phyloP scores from a whole-genome alignment of 1,140 invertebrate species.

The Drosophila sucinea region DNA sequence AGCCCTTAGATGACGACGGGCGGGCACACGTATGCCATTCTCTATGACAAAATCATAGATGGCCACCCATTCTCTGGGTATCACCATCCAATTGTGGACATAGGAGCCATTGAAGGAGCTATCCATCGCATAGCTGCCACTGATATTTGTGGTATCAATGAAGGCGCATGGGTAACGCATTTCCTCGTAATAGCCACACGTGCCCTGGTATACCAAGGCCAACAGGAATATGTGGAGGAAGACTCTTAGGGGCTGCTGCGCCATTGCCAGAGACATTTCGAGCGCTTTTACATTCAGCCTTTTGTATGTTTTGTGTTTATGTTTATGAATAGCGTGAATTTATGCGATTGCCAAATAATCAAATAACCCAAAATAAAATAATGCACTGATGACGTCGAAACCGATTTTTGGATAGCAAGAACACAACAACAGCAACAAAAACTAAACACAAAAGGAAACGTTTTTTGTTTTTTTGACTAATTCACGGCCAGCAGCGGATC shows the following conservation, averaged over 20 bases:
- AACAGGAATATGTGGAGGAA: constrained; percentile 16
- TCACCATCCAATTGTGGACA: constrained; percentile 62
- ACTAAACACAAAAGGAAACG: constrained; percentile 3
- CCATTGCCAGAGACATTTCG: constrained; percentile 36
- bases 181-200: constrained; percentile 54
- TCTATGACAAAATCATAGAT: constrained; percentile 75
- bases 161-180: constrained; percentile 73
- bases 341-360: constrained; percentile 49
- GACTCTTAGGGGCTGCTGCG: constrained; percentile 34
- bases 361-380: constrained; percentile 17
- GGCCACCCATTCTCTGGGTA: constrained; percentile 63
- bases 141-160: constrained; percentile 75
- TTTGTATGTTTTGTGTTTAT: constrained; percentile 39
- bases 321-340: constrained; percentile 46
- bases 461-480: background rate
- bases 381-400: constrained; percentile 42
- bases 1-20: constrained; percentile 55
- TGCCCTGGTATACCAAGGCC: constrained; percentile 3
- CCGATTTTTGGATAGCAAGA: background rate
- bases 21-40: constrained; percentile 62
- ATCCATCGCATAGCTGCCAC: constrained; percentile 50
- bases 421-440: background rate
- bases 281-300: background rate
- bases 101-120: constrained; percentile 44
- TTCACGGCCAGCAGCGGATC: constrained; percentile 21